Evolutionary conservation across 37 sponge, comb jelly and placozoan species (phyloP), one percentile per base, ranked within the genome.

Genomic region (Crambe crambe): DNA sequence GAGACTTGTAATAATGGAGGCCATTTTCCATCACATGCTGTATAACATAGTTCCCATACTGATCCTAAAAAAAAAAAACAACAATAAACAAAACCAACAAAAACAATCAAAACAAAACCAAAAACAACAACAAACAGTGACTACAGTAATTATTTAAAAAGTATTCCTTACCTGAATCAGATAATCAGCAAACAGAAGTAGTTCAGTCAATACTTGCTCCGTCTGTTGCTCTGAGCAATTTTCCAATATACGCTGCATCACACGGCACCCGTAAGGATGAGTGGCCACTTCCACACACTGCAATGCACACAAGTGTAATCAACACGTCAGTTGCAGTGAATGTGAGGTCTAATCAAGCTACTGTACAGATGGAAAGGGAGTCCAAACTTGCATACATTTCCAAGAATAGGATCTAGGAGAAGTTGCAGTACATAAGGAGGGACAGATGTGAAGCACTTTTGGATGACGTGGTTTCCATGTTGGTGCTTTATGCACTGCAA

Each of bases 401-500:
- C 89, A 47, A 78, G 72, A 75, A 98, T 90, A 42, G 99, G 63
- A 35, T 65, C 32, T 56, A 98, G 88, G 35, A 95, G 75, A 69
- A 76, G 65, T 26, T 92, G 56, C 40, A 95, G 89, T 31, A 72
- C 59, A 37, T 34, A 39, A 1, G 92, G 89, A 67, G 80, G 72
- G 0, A 94, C 92, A 56, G 85, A 91, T 75, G 93, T 92, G 36
- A 98, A 86, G 83, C 96, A 96, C 74, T 96, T 95, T 85, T 98
- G 99, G 29, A 98, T 87, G 18, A 98, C 99, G 68, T 98, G 99
- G 63, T 98, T 98, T 8, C 99, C 99, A 74, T 96, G 95, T 68
- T 96, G 94, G 63, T 98, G 92, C 54, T 86, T 86, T n/a, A 96
- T 90, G 75, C 94, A 93, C 57, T 89, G 86, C 37, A 98, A 57